Base-by-base conservation (phyloP, 2,797 vertebrate species). In the Podargus strigoides region DNA sequence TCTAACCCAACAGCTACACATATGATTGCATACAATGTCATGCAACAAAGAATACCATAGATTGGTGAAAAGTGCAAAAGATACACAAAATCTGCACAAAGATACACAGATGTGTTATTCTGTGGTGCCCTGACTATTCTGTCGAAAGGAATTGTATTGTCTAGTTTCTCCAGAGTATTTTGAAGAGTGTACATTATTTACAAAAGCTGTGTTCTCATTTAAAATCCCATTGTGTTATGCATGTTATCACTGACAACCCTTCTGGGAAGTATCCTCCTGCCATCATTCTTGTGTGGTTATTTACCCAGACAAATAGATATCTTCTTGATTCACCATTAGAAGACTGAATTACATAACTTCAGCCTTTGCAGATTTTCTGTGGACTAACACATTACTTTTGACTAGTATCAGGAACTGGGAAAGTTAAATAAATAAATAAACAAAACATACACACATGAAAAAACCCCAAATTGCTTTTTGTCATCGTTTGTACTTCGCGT, bases 171-270 rank as follows among this genome's bases (percentile, higher is more conserved):
- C 34, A 77, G 94, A 85, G 87, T 80, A 93, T 83, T 80, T 89
- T 91, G 81, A 96, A 83, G 59, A 94, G 18, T 64, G 83, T 86
- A 90, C 52, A 37, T 96, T 96, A 96, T 95, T 97, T 96, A 95
- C 87, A 87, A 85, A 95, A 95, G 60, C 87, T 62, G 39, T 80
- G 66, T 88, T 95, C 95, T 97, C 96, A 73, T 97, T 97, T 96
- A 91, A 97, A 97, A 89, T 97, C 90, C 66, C 89, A 83, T 91
- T 95, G 91, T 2, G 22, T 95, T 87, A 70, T 82, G 69, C 47
- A 89, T 28, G 32, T 95, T 95, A 94, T 82, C 90, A 66, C 90
- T 96, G 96, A 95, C 95, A 96, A 70, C 77, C 90, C 74, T 93
- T 96, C 73, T 88, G 94, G 89, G 89, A 89, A 85, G 58, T 64